Evolutionary conservation across 2,113 vertebrate species (phyloP).

Genomic region (Hemibagrus wyckioides): DNA sequence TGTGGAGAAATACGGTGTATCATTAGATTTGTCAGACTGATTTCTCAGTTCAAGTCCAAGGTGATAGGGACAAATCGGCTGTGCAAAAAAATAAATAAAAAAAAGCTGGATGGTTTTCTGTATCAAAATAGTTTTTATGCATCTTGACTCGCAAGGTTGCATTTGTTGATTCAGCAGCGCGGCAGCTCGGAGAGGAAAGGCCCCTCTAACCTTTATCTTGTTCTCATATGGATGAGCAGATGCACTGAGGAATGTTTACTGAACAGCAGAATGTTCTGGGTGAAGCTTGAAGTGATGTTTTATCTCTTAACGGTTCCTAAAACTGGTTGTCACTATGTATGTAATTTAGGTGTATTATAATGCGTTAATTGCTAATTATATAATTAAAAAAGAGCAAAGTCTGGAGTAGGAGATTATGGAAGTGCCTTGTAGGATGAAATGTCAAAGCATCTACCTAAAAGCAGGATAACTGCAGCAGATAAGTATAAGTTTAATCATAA

Average conservation of each 20-base stretch:
- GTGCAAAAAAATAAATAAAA: neutral
- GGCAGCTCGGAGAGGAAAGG: neutral
- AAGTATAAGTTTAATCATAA: neutral
- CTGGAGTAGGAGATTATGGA: neutral
- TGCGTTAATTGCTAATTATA: too few relatives aligned
- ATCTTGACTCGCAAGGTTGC: constrained; percentile 9
- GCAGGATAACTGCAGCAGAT: neutral
- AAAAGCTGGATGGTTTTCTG: neutral
- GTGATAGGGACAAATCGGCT: constrained; percentile 21
- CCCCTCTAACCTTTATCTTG: neutral
- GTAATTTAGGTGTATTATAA: neutral
- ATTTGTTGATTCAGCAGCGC: constrained; percentile 1
- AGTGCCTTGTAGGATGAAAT: neutral
- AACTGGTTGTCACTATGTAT: neutral
- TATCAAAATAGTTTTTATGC: constrained; percentile 22
- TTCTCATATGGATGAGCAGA: neutral
- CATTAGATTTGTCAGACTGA: constrained; percentile 46
- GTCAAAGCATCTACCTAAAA: constrained; percentile 7
- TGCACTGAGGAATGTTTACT: constrained; percentile 13
- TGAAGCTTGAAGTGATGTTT: neutral
- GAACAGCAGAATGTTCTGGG: neutral
- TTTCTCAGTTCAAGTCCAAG: constrained; percentile 26
- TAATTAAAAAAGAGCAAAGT: neutral
- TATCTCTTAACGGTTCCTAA: neutral
- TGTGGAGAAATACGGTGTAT: constrained; percentile 37